Evolutionary conservation across 1,140 invertebrate genomes (phyloP).

Genomic region (Heliconius eleuchia): DNA sequence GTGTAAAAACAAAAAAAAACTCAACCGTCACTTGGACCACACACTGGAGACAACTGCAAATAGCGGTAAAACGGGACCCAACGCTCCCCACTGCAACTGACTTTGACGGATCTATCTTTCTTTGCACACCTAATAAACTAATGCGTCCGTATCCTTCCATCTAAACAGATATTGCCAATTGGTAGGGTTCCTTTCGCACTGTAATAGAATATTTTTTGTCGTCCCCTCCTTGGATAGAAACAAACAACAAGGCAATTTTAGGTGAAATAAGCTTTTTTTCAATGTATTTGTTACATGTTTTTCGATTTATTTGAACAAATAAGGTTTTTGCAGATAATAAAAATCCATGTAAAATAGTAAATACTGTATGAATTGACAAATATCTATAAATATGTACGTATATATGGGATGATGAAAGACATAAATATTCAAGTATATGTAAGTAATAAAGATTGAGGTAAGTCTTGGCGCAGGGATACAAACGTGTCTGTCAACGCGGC

Average conservation of each 20-base stretch:
- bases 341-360: neutral
- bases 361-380: neutral
- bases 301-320: neutral
- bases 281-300: neutral
- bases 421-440: too few species aligned
- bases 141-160: constrained; percentile 56
- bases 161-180: constrained; percentile 39
- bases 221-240: neutral
- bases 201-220: constrained; percentile 32
- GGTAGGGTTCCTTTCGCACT: constrained; percentile 29
- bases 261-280: neutral
- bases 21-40: constrained; percentile 35
- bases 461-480: too few species aligned
- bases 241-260: neutral
- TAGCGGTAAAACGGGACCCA: constrained; percentile 67
- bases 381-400: neutral
- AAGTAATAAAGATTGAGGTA: too few species aligned
- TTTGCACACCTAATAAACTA: constrained; percentile 73
- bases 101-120: constrained; percentile 68
- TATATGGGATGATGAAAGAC: neutral
- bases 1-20: constrained; percentile 17
- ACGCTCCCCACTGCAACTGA: constrained; percentile 53
- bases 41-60: constrained; percentile 63
- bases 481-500: too few species aligned
- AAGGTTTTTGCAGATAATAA: neutral